phyloP scores from a whole-genome alignment of 1,140 invertebrate genomes.

The Drosophila mauritiana region DNA sequence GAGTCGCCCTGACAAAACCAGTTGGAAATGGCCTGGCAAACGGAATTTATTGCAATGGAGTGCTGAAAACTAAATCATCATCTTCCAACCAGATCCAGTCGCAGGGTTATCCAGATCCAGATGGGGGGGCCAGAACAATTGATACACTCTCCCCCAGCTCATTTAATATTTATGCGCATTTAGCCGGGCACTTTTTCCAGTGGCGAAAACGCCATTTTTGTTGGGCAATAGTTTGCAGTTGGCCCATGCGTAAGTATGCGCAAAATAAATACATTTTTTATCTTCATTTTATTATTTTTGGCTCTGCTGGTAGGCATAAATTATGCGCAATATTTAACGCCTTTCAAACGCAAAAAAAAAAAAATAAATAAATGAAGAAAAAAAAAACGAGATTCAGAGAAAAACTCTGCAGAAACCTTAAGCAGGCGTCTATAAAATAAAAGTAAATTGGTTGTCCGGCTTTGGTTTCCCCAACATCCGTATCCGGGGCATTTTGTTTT shows the following conservation, averaged over 20 bases:
- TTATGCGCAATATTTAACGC: slow-evolving; percentile 66
- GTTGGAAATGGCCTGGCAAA: slow-evolving; percentile 66
- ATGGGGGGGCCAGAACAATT: slow-evolving; percentile 34
- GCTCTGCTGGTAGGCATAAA: slow-evolving; percentile 54
- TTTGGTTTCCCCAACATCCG: slow-evolving; percentile 27
- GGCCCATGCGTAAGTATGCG: slow-evolving; percentile 57
- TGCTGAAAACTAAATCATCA: slow-evolving; percentile 70
- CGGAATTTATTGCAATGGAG: slow-evolving; percentile 69
- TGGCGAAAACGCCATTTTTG: background rate
- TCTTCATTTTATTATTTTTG: slow-evolving; percentile 45
- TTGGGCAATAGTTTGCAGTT: slow-evolving; percentile 49
- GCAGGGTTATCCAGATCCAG: background rate
- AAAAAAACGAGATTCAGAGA: background rate
- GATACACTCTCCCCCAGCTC: slow-evolving; percentile 61
- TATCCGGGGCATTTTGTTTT: slow-evolving; percentile 20
- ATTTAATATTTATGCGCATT: slow-evolving; percentile 71
- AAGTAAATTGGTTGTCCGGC: slow-evolving; percentile 65
- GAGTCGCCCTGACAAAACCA: slow-evolving; percentile 60
- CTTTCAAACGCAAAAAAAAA: slow-evolving; percentile 17
- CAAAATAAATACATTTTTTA: slow-evolving; percentile 64
- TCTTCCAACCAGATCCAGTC: slow-evolving; percentile 32
- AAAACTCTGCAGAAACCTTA: slow-evolving; percentile 42
- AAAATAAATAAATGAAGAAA: background rate
- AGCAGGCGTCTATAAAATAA: slow-evolving; percentile 57
- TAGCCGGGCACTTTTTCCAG: slow-evolving; percentile 48